These are phyloP conservation scores for Deilephila elpenor DNA, from an alignment of 2,888 invertebrate species.

Conservation along the genomic window DNA sequence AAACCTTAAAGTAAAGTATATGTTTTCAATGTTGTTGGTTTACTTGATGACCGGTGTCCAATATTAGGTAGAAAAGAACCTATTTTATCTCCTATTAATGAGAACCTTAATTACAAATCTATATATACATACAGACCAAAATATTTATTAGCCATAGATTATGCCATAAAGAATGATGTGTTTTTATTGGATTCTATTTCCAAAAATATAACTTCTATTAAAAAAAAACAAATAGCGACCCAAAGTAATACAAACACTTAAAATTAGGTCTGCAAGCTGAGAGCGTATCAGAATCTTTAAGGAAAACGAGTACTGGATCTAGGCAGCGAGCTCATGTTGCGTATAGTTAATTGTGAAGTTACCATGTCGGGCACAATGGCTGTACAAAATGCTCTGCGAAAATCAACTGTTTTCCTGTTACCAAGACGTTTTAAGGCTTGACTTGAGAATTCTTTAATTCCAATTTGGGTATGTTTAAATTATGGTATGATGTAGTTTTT, in stretches of 20 bases:
- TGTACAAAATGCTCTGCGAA: neutral
- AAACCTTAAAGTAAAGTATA: too few species aligned
- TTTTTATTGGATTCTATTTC: too few species aligned
- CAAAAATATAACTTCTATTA: too few species aligned
- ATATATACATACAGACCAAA: too few species aligned
- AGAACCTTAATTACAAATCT: too few species aligned
- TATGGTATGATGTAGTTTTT: too few species aligned
- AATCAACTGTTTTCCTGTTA: slow-evolving; percentile 4
- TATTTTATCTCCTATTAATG: too few species aligned
- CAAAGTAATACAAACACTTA: neutral
- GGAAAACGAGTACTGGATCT: slow-evolving; percentile 18
- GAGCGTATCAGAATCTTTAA: neutral
- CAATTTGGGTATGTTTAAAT: neutral
- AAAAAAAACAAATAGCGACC: neutral
- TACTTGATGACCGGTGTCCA: too few species aligned
- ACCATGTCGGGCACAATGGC: slow-evolving; percentile 22
- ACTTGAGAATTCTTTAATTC: neutral
- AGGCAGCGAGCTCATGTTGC: neutral
- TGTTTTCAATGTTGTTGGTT: too few species aligned
- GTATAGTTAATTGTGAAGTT: slow-evolving; percentile 16
- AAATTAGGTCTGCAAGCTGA: neutral
- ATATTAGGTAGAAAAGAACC: too few species aligned
- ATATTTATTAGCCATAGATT: too few species aligned
- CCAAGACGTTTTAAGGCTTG: neutral
- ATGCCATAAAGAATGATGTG: too few species aligned